Conservation (phyloP, 2,113 vertebrate genomes). For the Furnarius figulus region DNA sequence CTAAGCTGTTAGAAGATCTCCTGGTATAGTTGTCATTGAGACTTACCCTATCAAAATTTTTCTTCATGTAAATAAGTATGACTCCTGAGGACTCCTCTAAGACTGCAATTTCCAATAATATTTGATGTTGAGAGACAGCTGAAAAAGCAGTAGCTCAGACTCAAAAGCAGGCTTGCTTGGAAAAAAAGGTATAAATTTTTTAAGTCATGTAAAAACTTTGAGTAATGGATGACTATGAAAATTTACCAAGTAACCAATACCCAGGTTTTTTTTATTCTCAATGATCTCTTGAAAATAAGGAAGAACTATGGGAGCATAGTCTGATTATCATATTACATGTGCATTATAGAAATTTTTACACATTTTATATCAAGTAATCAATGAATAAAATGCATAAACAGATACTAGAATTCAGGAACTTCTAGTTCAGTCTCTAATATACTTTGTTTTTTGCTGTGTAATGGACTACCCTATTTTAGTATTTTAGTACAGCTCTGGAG, state of each 20-base stretch:
- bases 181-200: not conserved
- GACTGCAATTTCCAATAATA: not conserved
- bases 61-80: not conserved
- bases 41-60: not conserved
- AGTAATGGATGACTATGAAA: not conserved
- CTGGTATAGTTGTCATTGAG: not conserved
- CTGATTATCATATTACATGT: not conserved
- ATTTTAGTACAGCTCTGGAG: not conserved
- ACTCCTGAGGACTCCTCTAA: not conserved
- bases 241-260: not conserved
- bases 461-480: not conserved
- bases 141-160: not conserved
- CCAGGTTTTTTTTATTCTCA: not conserved
- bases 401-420: not conserved
- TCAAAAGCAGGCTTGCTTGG: not conserved
- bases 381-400: not conserved
- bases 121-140: not conserved
- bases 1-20: not conserved
- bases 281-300: not conserved
- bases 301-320: not conserved
- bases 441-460: not conserved
- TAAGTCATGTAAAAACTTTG: not conserved
- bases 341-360: not conserved
- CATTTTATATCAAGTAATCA: not conserved
- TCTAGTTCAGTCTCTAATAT: not conserved